Evolutionary conservation across 2,888 invertebrate species (phyloP).

Genomic region (Maniola hyperantus): DNA sequence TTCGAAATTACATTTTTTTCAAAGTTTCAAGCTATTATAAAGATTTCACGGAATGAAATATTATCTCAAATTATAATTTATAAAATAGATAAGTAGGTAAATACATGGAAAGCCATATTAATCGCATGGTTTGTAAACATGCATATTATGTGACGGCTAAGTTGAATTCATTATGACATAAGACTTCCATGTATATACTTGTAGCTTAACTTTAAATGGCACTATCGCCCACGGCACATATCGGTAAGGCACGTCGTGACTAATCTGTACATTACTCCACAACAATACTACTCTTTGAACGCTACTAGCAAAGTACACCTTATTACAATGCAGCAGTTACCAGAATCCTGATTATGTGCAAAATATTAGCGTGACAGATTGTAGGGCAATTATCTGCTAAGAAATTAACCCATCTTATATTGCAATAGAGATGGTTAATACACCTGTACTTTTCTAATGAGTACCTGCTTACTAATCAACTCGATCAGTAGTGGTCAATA

Average conservation of each 20-base stretch:
- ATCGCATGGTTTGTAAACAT: not conserved
- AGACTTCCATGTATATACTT: slow-evolving; percentile 24
- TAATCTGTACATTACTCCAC: slow-evolving; percentile 47
- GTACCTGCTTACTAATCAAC: slow-evolving; percentile 53
- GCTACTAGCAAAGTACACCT: slow-evolving; percentile 22
- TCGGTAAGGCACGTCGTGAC: slow-evolving; percentile 64
- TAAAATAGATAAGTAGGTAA: not conserved
- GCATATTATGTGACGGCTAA: slow-evolving; percentile 5
- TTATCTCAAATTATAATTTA: not conserved
- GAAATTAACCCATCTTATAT: slow-evolving; percentile 74
- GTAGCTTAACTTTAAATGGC: slow-evolving; percentile 30
- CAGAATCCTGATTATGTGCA: slow-evolving; percentile 6
- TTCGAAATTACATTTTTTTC: not conserved
- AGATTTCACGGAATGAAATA: not conserved
- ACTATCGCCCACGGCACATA: slow-evolving; percentile 50
- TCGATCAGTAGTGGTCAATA: slow-evolving; percentile 47
- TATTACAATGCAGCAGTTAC: slow-evolving; percentile 21
- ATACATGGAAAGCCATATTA: not conserved
- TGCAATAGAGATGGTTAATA: slow-evolving; percentile 60
- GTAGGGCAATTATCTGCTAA: slow-evolving; percentile 62
- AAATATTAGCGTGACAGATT: slow-evolving; percentile 38
- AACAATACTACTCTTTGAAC: slow-evolving; percentile 25
- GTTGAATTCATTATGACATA: slow-evolving; percentile 17
- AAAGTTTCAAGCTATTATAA: not conserved
- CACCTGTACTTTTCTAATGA: slow-evolving; percentile 55